Conservation (phyloP, 2,797 vertebrate genomes). For the Tolypeutes matacus region DNA sequence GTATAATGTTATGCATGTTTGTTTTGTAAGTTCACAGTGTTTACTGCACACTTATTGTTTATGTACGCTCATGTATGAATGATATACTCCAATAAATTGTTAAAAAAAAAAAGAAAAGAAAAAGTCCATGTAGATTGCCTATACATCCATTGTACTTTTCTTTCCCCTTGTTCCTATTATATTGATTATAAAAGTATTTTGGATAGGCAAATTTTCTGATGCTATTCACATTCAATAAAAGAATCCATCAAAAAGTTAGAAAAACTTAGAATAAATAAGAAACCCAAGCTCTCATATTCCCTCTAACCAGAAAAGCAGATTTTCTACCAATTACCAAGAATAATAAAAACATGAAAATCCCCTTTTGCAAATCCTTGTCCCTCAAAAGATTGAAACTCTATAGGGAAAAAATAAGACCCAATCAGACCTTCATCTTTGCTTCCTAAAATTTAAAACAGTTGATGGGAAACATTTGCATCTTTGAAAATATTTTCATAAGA, state of each 20-base stretch:
- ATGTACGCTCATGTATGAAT: too few relatives aligned
- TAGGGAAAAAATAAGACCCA: background rate
- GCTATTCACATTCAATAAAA: background rate
- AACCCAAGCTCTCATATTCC: background rate
- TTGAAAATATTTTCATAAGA: background rate
- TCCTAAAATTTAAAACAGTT: background rate
- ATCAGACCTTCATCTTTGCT: background rate
- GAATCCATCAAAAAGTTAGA: constrained; percentile 4
- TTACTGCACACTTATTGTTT: too few relatives aligned
- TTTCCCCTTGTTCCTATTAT: background rate
- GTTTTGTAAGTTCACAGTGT: too few relatives aligned
- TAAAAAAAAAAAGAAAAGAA: too few relatives aligned
- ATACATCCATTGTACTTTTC: background rate
- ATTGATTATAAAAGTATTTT: background rate
- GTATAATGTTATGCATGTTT: too few relatives aligned
- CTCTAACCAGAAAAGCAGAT: background rate
- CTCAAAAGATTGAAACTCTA: background rate
- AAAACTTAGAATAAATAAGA: background rate
- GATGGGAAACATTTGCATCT: background rate
- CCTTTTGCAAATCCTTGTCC: background rate
- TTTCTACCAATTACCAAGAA: background rate
- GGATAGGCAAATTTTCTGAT: background rate
- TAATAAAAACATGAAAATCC: background rate
- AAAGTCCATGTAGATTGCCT: background rate
- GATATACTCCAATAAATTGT: too few relatives aligned